Evolutionary conservation across 2,113 vertebrate species (phyloP).

Genomic region (Crotalus viridis): DNA sequence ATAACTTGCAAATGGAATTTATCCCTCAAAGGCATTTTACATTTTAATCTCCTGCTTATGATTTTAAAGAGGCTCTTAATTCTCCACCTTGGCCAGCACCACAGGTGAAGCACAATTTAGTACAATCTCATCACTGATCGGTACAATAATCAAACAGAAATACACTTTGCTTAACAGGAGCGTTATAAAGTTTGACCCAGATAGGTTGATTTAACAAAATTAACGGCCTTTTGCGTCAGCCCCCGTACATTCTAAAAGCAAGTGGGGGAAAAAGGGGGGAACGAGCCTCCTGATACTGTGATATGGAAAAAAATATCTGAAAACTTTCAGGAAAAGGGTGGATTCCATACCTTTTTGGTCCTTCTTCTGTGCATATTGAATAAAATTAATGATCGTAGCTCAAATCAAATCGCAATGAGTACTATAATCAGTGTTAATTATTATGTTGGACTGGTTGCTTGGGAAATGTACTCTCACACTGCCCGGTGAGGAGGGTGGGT

Average conservation of each 20-base stretch:
- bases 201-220: neutral
- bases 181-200: neutral
- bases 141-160: slow-evolving; percentile 6
- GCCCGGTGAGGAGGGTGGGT: neutral
- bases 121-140: slow-evolving; percentile 8
- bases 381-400: neutral
- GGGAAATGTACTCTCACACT: neutral
- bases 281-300: neutral
- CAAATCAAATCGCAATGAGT: too few species aligned
- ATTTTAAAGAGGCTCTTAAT: slow-evolving; percentile 43
- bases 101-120: slow-evolving; percentile 17
- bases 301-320: neutral
- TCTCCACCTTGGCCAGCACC: neutral
- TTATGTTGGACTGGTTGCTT: neutral
- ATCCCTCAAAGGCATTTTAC: slow-evolving; percentile 39
- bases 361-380: neutral
- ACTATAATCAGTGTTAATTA: neutral
- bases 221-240: neutral
- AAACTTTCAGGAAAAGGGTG: neutral
- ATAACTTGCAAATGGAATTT: slow-evolving; percentile 47
- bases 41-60: slow-evolving; percentile 46
- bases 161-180: slow-evolving; percentile 15
- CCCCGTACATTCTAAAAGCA: neutral
- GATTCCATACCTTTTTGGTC: neutral
- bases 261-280: neutral